Percentiles rank a stretch among this genome's conserved stretches.
These are phyloP conservation scores for Xenus cinereus DNA, from an alignment of 2,113 vertebrate genomes.

Conservation along the genomic window DNA sequence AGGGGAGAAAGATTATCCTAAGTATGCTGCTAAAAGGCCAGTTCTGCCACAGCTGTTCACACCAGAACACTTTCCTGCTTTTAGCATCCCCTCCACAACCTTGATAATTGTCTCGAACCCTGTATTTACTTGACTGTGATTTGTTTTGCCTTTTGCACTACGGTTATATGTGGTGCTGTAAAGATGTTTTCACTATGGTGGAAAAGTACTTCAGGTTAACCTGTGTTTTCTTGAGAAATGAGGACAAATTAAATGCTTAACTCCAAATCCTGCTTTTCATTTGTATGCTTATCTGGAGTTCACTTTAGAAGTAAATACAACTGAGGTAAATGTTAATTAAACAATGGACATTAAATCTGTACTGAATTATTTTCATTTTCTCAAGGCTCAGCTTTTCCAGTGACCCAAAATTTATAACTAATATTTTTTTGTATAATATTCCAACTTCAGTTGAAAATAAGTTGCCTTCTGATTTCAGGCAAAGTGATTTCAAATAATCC, in stretches of 20 bases:
- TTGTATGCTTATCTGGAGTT: background rate
- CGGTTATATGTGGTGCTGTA: background rate
- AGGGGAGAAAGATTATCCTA: background rate
- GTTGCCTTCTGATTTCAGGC: background rate
- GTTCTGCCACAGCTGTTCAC: background rate
- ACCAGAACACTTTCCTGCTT: background rate
- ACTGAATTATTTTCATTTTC: background rate
- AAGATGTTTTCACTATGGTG: background rate
- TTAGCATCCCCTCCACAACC: background rate
- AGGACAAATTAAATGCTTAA: background rate
- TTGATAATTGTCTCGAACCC: background rate
- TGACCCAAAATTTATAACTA: background rate
- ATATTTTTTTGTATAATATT: background rate
- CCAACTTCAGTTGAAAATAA: background rate
- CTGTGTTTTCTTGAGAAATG: background rate
- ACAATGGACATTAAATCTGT: background rate
- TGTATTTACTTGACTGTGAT: background rate
- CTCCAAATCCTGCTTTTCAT: background rate
- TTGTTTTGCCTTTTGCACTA: background rate
- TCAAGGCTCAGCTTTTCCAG: background rate
- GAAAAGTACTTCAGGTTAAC: background rate
- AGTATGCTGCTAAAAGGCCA: background rate
- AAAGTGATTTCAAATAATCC: background rate
- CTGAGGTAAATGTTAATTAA: background rate
- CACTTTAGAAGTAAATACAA: background rate